These are phyloP conservation scores for Donacobius atricapilla DNA, from an alignment of 2,113 vertebrate species.

Conservation along the genomic window DNA sequence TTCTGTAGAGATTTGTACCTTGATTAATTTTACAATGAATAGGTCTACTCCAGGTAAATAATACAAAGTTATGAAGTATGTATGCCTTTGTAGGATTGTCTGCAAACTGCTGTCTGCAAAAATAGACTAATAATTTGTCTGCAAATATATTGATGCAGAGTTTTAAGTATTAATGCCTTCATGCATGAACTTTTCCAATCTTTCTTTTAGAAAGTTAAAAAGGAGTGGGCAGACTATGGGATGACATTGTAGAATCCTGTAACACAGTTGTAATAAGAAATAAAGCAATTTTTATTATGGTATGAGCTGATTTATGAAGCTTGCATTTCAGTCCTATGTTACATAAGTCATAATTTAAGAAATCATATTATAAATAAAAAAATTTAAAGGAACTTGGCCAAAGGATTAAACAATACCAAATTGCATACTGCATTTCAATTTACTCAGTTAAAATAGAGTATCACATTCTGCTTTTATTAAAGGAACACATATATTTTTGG, in stretches of 20 bases:
- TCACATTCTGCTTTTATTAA: conserved; percentile 36
- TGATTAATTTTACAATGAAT: background rate
- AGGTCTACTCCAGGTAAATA: background rate
- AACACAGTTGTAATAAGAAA: background rate
- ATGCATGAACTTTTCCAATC: background rate
- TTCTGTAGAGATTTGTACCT: background rate
- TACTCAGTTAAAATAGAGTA: background rate
- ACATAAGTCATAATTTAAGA: background rate
- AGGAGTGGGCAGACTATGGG: background rate
- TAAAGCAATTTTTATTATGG: background rate
- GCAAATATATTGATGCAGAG: background rate
- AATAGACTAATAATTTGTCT: background rate
- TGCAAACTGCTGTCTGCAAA: background rate
- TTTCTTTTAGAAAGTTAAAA: background rate
- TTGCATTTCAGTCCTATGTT: conserved; percentile 1
- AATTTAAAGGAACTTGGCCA: background rate
- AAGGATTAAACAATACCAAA: conserved; percentile 26
- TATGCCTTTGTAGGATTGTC: background rate
- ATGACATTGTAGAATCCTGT: background rate
- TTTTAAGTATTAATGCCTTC: background rate
- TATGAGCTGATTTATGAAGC: background rate
- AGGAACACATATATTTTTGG: background rate
- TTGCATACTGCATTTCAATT: background rate
- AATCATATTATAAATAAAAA: conserved; percentile 20
- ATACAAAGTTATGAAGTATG: background rate